Conservation (phyloP, 2,888 invertebrate species). For the Melikaiella ostensackeni region DNA sequence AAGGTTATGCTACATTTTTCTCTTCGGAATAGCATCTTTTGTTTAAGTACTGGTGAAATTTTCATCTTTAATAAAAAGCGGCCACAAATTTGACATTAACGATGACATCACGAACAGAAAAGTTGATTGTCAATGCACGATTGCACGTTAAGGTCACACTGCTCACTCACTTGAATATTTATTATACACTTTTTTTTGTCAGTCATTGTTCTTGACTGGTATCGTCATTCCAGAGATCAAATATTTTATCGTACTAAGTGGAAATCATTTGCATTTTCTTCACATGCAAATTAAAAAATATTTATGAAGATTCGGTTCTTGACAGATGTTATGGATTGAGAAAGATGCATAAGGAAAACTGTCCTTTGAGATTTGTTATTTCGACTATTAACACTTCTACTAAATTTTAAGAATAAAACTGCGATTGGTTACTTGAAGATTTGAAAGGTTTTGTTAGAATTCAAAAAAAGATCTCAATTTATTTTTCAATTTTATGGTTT, state of each 20-base stretch:
- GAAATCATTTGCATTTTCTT: neutral
- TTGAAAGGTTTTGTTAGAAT: too few relatives aligned
- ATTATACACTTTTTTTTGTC: neutral
- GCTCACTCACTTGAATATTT: constrained; percentile 3
- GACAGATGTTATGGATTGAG: too few relatives aligned
- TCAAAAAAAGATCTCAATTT: too few relatives aligned
- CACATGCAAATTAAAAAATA: neutral
- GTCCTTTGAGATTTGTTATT: too few relatives aligned
- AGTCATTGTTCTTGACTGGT: neutral
- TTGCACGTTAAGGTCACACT: neutral
- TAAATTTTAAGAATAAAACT: too few relatives aligned
- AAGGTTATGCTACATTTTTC: too few relatives aligned
- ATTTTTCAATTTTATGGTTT: too few relatives aligned
- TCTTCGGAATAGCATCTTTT: too few relatives aligned
- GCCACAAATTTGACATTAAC: neutral
- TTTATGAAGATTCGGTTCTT: too few relatives aligned
- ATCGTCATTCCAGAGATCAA: constrained; percentile 33
- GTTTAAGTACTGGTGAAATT: neutral
- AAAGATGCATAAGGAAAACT: too few relatives aligned
- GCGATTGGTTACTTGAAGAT: too few relatives aligned
- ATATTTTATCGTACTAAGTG: neutral
- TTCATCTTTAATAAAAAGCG: neutral
- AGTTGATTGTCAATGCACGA: neutral
- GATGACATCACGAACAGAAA: neutral
- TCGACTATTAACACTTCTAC: too few relatives aligned